Conservation (phyloP, 2,797 vertebrate genomes). For the Sebastes diaconus region DNA sequence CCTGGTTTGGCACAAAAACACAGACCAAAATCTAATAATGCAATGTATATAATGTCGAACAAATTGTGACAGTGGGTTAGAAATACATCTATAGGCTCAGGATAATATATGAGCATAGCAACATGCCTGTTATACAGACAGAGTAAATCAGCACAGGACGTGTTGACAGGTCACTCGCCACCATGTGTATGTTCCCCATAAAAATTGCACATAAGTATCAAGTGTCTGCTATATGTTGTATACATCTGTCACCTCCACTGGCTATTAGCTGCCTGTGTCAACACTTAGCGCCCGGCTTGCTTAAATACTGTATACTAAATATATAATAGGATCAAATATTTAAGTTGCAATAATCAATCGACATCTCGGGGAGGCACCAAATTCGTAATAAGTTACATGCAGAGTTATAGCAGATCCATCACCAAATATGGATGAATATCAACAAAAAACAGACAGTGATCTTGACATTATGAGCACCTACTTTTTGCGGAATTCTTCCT, state of each 20-base stretch:
- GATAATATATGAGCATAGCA: conserved; percentile 17
- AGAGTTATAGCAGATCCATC: not conserved
- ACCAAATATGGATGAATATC: not conserved
- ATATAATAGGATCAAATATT: not conserved
- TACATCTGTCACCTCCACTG: conserved; percentile 7
- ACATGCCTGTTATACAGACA: not conserved
- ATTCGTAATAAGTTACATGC: not conserved
- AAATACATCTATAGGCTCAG: not conserved
- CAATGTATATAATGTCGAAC: not conserved
- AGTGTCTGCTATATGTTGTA: not conserved
- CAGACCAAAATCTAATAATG: not conserved
- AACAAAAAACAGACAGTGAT: not conserved
- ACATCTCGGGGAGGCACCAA: not conserved
- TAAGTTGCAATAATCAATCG: not conserved
- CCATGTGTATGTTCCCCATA: not conserved
- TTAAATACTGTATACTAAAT: not conserved
- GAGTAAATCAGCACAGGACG: conserved; percentile 11
- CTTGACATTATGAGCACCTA: conserved; percentile 48
- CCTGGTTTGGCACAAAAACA: not conserved
- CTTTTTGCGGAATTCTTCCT: conserved; percentile 78
- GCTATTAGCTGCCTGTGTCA: not conserved
- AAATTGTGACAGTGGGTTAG: not conserved
- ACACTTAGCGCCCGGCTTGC: not conserved
- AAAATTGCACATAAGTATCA: not conserved
- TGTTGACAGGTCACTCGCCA: conserved; percentile 32